Conservation (phyloP, 2,888 invertebrate genomes). For the Hyalella azteca region DNA sequence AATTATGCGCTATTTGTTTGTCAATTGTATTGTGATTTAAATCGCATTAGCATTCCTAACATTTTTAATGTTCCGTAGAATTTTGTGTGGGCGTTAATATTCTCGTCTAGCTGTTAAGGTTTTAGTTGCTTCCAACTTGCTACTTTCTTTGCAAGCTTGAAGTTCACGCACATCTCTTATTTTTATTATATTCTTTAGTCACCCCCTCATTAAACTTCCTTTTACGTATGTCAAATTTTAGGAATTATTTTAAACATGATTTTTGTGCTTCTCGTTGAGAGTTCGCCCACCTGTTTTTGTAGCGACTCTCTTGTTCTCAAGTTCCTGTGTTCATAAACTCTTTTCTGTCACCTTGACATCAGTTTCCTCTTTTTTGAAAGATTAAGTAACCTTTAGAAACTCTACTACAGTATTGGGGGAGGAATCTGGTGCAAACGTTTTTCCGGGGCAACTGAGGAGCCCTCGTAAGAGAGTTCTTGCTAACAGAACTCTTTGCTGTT, state of each 20-base stretch:
- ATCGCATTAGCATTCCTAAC: no score
- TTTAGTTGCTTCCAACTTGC: neutral
- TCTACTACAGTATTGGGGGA: no score
- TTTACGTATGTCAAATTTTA: constrained; percentile 18
- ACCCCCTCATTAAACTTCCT: neutral
- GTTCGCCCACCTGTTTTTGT: neutral
- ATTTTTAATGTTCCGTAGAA: no score
- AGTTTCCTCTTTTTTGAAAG: no score
- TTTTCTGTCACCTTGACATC: neutral
- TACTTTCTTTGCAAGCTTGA: neutral
- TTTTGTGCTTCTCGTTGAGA: constrained; percentile 24
- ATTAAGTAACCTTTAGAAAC: no score
- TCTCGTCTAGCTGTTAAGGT: constrained; percentile 19
- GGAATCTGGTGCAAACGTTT: no score
- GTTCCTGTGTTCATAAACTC: constrained; percentile 8
- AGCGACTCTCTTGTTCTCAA: neutral
- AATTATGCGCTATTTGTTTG: no score
- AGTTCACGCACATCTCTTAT: neutral
- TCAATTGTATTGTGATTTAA: no score
- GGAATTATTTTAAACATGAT: neutral
- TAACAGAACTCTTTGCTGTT: no score
- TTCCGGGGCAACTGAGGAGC: no score
- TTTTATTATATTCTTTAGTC: neutral
- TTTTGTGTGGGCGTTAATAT: neutral
- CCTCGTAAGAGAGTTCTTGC: no score